These are phyloP conservation scores for Exocentrus adspersus DNA, from an alignment of 2,888 invertebrate genomes.

Conservation along the genomic window DNA sequence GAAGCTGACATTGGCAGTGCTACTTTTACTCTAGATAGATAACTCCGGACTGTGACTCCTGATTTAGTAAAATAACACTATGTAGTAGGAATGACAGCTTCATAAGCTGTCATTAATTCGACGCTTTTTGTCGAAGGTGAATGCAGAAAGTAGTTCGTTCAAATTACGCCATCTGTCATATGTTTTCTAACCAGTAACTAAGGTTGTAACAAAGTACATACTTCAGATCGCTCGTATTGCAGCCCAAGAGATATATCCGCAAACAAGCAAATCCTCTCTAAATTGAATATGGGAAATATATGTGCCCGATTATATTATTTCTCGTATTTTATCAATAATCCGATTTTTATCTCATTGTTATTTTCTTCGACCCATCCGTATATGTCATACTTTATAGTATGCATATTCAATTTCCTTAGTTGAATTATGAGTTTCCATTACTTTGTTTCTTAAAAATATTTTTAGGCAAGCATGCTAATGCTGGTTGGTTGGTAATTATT, in stretches of 20 bases:
- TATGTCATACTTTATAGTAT: conserved; percentile 18
- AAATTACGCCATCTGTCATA: background rate
- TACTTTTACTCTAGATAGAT: too few relatives aligned
- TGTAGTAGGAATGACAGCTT: too few relatives aligned
- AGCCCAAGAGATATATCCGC: conserved; percentile 55
- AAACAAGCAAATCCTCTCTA: conserved; percentile 38
- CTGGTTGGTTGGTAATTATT: too few relatives aligned
- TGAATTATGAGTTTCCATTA: conserved; percentile 18
- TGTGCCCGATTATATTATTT: conserved; percentile 16
- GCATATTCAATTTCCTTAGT: conserved; percentile 14
- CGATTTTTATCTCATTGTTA: conserved; percentile 16
- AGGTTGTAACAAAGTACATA: background rate
- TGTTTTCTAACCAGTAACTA: background rate
- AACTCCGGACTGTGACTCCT: too few relatives aligned
- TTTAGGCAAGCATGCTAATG: too few relatives aligned
- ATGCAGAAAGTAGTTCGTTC: too few relatives aligned
- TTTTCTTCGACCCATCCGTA: conserved; percentile 7
- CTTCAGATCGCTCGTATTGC: conserved; percentile 42
- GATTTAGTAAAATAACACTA: too few relatives aligned
- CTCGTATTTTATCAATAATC: conserved; percentile 16
- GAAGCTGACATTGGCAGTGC: too few relatives aligned
- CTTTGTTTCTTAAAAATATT: background rate
- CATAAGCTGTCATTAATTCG: too few relatives aligned
- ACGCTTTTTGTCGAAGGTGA: too few relatives aligned
- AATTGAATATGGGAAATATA: conserved; percentile 15